phyloP scores from a whole-genome alignment of 2,888 invertebrate species.

The Philhelius pedissequus region DNA sequence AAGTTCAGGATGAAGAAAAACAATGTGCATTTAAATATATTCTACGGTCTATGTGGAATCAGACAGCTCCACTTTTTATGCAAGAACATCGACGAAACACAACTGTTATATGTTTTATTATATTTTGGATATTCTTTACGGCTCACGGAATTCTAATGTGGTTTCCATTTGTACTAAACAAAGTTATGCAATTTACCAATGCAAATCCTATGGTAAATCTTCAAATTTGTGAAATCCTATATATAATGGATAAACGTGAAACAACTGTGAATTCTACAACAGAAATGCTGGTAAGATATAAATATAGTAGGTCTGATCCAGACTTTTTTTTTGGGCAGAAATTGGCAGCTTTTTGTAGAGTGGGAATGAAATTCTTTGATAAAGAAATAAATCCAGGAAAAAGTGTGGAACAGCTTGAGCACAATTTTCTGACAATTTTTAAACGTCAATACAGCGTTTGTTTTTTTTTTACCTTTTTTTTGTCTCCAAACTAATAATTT shows the following conservation, averaged over 20 bases:
- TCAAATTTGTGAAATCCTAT: conserved; percentile 73
- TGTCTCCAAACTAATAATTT: no score
- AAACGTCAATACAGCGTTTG: no score
- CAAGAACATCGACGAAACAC: conserved; percentile 71
- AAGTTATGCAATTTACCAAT: conserved; percentile 71
- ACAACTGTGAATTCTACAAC: background rate
- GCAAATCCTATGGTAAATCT: conserved; percentile 67
- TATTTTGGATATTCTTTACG: conserved; percentile 74
- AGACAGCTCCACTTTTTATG: conserved; percentile 75
- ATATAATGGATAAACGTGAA: conserved; percentile 54
- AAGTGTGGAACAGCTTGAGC: no score
- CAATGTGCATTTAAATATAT: conserved; percentile 24
- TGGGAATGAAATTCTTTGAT: no score
- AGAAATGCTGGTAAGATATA: background rate
- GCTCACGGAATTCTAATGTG: conserved; percentile 76
- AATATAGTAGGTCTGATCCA: no score
- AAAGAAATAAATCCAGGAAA: no score
- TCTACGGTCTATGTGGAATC: conserved; percentile 73
- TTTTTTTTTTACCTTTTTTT: no score
- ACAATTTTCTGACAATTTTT: no score
- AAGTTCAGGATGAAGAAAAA: background rate
- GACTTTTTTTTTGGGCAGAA: no score
- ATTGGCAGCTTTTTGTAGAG: no score
- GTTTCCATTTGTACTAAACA: conserved; percentile 76
- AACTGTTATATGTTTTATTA: conserved; percentile 73